Evolutionary conservation across 2,888 invertebrate species (phyloP), one percentile per base, ranked within the genome.

Genomic region (Xestobium rufovillosum): DNA sequence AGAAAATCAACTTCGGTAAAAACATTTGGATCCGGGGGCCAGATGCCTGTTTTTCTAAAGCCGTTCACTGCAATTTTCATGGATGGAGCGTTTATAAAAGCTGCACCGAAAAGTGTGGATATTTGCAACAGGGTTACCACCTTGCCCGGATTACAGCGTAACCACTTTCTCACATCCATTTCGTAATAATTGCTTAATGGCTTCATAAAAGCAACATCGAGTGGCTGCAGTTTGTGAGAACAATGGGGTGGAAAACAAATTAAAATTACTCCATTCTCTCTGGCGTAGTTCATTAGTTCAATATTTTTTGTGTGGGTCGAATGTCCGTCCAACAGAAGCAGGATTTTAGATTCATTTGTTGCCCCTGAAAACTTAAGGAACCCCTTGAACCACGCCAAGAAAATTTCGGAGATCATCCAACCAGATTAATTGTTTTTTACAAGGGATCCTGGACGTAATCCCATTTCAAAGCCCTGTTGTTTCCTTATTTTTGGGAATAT

Each of bases 361-460:
- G 11, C 19, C 9, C 16, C 23, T n/a, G 34, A 8, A 31, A 55
- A 56, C 23, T 44, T 32, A 2, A 57, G 4, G 13, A 36, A 34
- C 14, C 23, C 15, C 35, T 3, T 42, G 39, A 62, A 56, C 58
- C 56, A 60, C 14, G 31, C 41, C 1, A 46, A n/a, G 9, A 60
- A 61, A 23, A 55, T 41, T 8, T 58, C 53, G 9, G 23, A 19
- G 6, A n/a, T 19, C 33, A 60, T 57, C 55, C 54, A 57, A n/a
- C 56, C 55, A 31, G 47, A 50, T 19, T 6, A 6, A n/a, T 19
- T 19, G n/a, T 19, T 19, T 19, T 19, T 19, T 6, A 19, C 23
- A 19, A n/a, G n/a, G n/a, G 23, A 19, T n/a, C 23, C 23, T 10
- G 50, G 55, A 34, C 54, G 44, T 19, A 49, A 39, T 32, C 48